phyloP scores from a whole-genome alignment of 1,140 invertebrate species.

The Acromyrmex charruanus region DNA sequence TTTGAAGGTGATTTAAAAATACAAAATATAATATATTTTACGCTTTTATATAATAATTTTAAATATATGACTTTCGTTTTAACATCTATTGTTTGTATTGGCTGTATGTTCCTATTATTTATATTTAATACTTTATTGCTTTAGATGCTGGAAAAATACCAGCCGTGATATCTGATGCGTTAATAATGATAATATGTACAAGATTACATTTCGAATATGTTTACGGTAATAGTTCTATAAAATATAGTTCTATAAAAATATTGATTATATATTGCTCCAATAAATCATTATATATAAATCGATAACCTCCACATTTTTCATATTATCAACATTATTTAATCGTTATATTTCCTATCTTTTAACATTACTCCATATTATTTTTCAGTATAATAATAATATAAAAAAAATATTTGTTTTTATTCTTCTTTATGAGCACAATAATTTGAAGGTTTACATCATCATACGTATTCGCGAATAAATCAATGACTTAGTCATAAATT shows the following conservation, averaged over 20 bases:
- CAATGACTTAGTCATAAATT: conserved; percentile 10
- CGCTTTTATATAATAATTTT: too few species aligned
- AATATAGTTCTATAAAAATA: neutral
- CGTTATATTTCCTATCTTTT: neutral
- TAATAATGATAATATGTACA: conserved; percentile 1
- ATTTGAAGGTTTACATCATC: neutral
- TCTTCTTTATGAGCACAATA: neutral
- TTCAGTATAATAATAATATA: neutral
- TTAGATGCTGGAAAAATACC: neutral
- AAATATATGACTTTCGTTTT: too few species aligned
- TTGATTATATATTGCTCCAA: neutral
- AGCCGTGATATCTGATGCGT: neutral
- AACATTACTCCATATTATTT: neutral
- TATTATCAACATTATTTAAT: too few species aligned
- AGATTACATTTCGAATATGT: neutral
- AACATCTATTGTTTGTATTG: too few species aligned
- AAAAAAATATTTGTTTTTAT: neutral
- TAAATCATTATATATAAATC: neutral
- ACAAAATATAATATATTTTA: too few species aligned
- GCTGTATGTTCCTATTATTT: too few species aligned
- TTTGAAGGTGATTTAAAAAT: too few species aligned
- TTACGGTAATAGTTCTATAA: neutral
- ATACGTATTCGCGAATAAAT: neutral
- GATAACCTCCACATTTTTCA: neutral
- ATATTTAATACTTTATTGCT: neutral